Percentiles rank a stretch among this genome's conserved stretches.
phyloP scores from a whole-genome alignment of 2,888 invertebrate genomes.

The Zeuzera pyrina region DNA sequence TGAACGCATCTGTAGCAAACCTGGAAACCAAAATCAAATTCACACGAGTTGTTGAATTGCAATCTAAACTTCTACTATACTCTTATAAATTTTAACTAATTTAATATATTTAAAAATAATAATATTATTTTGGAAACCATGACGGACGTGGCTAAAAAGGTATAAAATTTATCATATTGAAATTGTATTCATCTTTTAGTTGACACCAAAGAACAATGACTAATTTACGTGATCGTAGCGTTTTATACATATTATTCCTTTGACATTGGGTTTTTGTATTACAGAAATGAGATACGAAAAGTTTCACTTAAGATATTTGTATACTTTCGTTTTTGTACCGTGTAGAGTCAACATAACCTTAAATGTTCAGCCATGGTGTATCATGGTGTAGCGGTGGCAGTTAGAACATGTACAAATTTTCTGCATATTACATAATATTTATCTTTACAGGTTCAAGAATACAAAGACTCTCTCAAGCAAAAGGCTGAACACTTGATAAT shows the following conservation, averaged over 20 bases:
- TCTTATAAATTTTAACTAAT: constrained; percentile 17
- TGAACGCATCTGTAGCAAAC: too few species aligned
- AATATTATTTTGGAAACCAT: constrained; percentile 32
- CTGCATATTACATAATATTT: neutral
- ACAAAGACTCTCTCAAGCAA: constrained; percentile 89
- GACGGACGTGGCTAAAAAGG: constrained; percentile 65
- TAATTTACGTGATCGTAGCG: constrained; percentile 43
- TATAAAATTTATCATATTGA: constrained; percentile 21
- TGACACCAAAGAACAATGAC: constrained; percentile 42
- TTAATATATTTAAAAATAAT: constrained; percentile 21
- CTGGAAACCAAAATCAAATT: too few species aligned
- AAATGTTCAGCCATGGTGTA: constrained; percentile 22
- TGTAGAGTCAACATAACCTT: constrained; percentile 28
- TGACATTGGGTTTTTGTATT: neutral
- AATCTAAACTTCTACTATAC: too few species aligned
- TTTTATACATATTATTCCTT: constrained; percentile 16
- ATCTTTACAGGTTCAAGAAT: constrained; percentile 84
- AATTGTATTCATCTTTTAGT: constrained; percentile 20
- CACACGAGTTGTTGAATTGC: too few species aligned
- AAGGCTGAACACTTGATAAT: constrained; percentile 92
- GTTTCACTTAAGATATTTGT: neutral
- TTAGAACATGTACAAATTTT: neutral
- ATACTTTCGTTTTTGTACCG: constrained; percentile 16
- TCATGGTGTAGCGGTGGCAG: neutral
- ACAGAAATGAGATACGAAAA: neutral